Conservation (phyloP, 2,888 invertebrate species). For the Sarcophaga variegata region DNA sequence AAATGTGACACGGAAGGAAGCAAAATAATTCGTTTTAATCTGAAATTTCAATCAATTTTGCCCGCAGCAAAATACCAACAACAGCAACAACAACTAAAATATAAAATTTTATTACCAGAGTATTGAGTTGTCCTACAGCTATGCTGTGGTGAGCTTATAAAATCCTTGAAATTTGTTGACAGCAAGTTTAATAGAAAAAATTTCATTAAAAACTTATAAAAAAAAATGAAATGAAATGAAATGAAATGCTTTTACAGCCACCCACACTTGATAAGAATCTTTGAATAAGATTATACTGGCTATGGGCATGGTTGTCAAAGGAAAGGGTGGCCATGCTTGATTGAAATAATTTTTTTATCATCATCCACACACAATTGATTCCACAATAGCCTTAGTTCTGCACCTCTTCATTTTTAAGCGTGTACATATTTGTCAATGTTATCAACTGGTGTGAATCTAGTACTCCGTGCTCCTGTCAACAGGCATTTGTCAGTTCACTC, state of each 20-base stretch:
- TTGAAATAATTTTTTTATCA: too few relatives aligned
- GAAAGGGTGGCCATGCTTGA: too few relatives aligned
- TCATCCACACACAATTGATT: too few relatives aligned
- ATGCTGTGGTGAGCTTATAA: background rate
- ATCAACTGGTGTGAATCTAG: too few relatives aligned
- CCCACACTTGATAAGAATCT: background rate
- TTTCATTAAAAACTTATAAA: background rate
- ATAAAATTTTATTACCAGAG: too few relatives aligned
- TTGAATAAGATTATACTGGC: background rate
- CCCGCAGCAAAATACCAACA: constrained; percentile 16
- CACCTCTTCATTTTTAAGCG: too few relatives aligned
- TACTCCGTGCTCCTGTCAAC: too few relatives aligned
- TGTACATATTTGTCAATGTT: too few relatives aligned
- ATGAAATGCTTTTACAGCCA: background rate
- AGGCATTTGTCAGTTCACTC: too few relatives aligned
- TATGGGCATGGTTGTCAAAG: background rate
- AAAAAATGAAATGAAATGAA: background rate
- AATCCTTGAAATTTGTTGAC: background rate
- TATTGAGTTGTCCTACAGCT: too few relatives aligned
- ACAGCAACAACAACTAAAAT: background rate
- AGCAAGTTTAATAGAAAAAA: background rate
- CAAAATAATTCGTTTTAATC: constrained; percentile 53
- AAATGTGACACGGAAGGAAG: background rate
- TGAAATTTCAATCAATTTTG: constrained; percentile 39
- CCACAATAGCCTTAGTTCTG: too few relatives aligned